Base-by-base conservation (phyloP, 2,113 vertebrate species). In the Pachypanchax playfairii region DNA sequence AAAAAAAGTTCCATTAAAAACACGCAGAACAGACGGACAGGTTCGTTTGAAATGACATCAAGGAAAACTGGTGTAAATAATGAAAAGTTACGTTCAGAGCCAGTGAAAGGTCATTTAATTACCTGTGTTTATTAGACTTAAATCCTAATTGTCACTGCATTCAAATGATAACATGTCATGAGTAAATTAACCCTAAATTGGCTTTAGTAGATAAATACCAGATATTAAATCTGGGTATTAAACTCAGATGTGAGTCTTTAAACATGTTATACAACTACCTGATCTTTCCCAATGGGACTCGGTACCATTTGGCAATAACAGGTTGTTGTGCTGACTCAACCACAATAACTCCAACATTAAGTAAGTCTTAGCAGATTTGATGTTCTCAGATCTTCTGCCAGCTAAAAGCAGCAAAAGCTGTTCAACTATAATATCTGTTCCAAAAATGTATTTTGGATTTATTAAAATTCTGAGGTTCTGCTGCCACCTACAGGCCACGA, bases 321-420 rank as follows among this genome's bases (percentile, higher is more conserved):
- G 22, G 15, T 52, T 71, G 36, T 56, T 64, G 5, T 53, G 55
- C 39, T 53, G 73, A 75, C 50, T 85, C 77, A 79, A 54, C 38
- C 68, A 24, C 73, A 73, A 50, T 26, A 73, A 71, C 22, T 68
- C 83, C 72, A 60, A 53, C 17, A 81, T 87, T 83, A 79, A 65
- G 41, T 18, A 83, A 87, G 29, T 70, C 39, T 56, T 60, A 22
- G 26, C 17, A 31, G 46, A 20, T 14, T 50, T 44, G 51, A 77
- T 36, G 24, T 35, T 48, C 36, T 50, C 13, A 7, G 29, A 62
- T 67, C 26, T 28, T 60, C 20, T 53, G 64, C 21, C 69, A 70
- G 41, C 21, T 18, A 38, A 25, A 21, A 17, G 6, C 13, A 42
- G 35, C 51, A 50, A 63, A 44, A 21, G 35, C 12, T 39, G 8